These are phyloP conservation scores for Acrobasis consociella DNA, from an alignment of 2,888 invertebrate species.

Conservation along the genomic window DNA sequence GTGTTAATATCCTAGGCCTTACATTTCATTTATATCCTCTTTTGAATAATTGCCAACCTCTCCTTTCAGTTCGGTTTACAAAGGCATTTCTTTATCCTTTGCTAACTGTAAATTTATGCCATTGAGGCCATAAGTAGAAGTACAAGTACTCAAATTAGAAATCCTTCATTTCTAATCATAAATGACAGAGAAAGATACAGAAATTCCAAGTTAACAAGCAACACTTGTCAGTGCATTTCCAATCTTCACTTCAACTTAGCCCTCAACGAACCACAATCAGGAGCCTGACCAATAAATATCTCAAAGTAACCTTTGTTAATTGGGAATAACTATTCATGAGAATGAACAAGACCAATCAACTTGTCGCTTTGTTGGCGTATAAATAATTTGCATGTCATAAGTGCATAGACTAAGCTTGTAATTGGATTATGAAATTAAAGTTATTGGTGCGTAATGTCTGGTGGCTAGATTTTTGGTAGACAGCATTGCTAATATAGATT, in stretches of 20 bases:
- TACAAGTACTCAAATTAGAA: too few relatives aligned
- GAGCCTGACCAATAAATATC: slow-evolving; percentile 20
- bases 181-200: not conserved
- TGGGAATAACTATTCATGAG: slow-evolving; percentile 26
- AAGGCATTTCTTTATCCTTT: too few relatives aligned
- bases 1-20: too few relatives aligned
- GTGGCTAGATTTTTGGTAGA: slow-evolving; percentile 19
- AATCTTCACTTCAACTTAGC: slow-evolving; percentile 5
- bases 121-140: too few relatives aligned
- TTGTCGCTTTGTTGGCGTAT: slow-evolving; percentile 33
- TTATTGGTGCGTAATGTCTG: slow-evolving; percentile 66
- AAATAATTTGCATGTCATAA: slow-evolving; percentile 35
- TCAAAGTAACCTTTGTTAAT: slow-evolving; percentile 26
- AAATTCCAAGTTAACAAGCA: not conserved
- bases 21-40: too few relatives aligned
- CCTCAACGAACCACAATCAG: not conserved
- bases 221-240: slow-evolving; percentile 3
- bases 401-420: slow-evolving; percentile 36
- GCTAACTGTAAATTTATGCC: too few relatives aligned
- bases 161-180: not conserved
- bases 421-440: slow-evolving; percentile 67
- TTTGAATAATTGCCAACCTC: too few relatives aligned
- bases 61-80: too few relatives aligned
- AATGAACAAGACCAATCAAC: slow-evolving; percentile 30
- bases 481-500: slow-evolving; percentile 3